Evolutionary conservation across 2,888 invertebrate genomes (phyloP).

Genomic region (Thelaira solivaga): DNA sequence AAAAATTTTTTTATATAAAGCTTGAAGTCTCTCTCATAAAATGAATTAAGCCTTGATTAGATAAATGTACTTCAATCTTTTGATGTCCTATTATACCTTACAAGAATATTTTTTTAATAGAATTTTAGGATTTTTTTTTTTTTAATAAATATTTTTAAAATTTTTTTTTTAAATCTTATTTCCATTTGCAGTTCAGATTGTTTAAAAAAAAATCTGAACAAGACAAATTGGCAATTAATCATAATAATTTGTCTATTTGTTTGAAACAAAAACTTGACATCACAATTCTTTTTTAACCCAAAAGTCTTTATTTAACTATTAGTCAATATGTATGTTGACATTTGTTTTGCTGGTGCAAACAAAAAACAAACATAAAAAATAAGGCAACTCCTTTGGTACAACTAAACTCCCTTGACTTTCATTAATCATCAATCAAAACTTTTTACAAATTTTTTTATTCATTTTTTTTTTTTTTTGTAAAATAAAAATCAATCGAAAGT

Average conservation of each 20-base stretch:
- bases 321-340: slow-evolving; percentile 59
- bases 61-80: no score
- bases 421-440: slow-evolving; percentile 61
- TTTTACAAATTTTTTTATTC: slow-evolving; percentile 22
- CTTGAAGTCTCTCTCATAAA: no score
- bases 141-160: not conserved
- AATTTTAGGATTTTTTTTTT: not conserved
- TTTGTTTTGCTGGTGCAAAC: slow-evolving; percentile 33
- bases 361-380: not conserved
- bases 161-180: not conserved
- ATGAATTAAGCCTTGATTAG: no score
- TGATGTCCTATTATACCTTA: no score
- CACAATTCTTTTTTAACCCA: slow-evolving; percentile 8
- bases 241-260: slow-evolving; percentile 45
- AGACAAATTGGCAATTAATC: slow-evolving; percentile 55
- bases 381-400: slow-evolving; percentile 8
- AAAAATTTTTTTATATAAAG: no score
- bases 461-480: not conserved
- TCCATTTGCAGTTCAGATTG: not conserved
- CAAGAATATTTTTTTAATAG: no score
- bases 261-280: not conserved
- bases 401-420: slow-evolving; percentile 54
- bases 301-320: slow-evolving; percentile 58
- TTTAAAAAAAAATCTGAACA: slow-evolving; percentile 32
- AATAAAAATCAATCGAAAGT: slow-evolving; percentile 52